A percentile compares a stretch with the other conserved stretches of the same genome.
These are phyloP conservation scores for Pangasius mekongensis DNA, from an alignment of 2,797 vertebrate species.

Conservation along the genomic window DNA sequence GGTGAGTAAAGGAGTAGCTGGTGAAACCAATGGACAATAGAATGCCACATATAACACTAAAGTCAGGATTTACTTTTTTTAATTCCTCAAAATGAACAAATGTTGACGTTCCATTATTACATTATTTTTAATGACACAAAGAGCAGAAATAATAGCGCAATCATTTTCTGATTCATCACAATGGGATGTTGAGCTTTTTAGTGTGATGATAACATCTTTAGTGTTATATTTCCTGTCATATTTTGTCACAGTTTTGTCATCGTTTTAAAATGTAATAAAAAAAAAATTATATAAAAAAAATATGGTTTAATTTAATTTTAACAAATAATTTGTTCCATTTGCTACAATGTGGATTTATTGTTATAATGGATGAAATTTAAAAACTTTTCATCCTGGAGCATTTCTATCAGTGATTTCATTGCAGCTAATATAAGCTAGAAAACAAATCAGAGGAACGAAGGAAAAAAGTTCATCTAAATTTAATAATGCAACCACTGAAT, in stretches of 20 bases:
- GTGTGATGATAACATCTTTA: neutral
- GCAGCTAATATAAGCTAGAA: neutral
- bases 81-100: neutral
- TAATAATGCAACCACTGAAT: neutral
- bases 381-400: neutral
- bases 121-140: neutral
- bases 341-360: neutral
- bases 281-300: neutral
- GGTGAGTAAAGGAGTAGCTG: neutral
- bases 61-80: neutral
- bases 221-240: neutral
- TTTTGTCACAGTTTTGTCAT: neutral
- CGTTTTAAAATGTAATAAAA: neutral
- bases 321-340: neutral
- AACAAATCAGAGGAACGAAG: neutral
- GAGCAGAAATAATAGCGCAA: neutral
- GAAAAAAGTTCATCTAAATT: neutral
- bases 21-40: conserved; percentile 1
- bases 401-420: neutral
- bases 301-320: neutral
- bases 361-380: neutral
- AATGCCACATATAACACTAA: conserved; percentile 6
- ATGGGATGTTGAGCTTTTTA: neutral
- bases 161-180: neutral
- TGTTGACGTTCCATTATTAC: neutral